Evolutionary conservation across 2,113 vertebrate genomes (phyloP), one percentile per base, ranked within the genome.

Genomic region (Pantherophis guttatus): DNA sequence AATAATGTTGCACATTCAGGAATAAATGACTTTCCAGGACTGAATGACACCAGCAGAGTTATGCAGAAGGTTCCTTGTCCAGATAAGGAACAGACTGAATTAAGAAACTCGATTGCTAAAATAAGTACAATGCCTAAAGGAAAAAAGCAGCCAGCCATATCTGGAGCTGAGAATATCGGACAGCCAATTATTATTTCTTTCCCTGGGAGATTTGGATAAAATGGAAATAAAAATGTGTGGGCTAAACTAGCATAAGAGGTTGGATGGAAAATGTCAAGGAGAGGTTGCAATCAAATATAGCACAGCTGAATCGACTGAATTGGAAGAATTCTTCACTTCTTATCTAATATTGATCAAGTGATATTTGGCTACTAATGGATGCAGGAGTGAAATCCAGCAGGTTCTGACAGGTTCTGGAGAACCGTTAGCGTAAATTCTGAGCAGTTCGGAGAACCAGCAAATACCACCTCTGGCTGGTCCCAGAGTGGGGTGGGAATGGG

Each of bases 271-370:
- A 39, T 39, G 70, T 39, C 33, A 39, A 81, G 33, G 33, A 81
- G 15, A 81, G n/a, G 70, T 19, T 58, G 33, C 54, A 86, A 57
- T 4, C 7, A n/a, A 65, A 53, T 39, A 39, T 87, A 15, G 58
- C 15, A 87, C 57, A 62, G 85, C 19, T 53, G 57, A 87, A 23
- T 53, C 59, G 85, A n/a, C 29, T 24, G 65, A 70, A 81, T 81
- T 19, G 70, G 33, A 70, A 92, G 3, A 58, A 29, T 86, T 44
- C 75, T 59, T 50, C 58, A 59, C 15, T 48, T 57, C 70, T 92
- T 39, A 12, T 65, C 19, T 87, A 65, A 92, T 92, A 92, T 65
- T 92, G 86, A 92, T 87, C 57, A 62, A 87, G 62, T 91, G 86
- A 59, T 50, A 65, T 12, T 92, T 8, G 57, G 10, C 86, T 48